Base-by-base conservation (phyloP, 2,113 vertebrate species). In the Mus musculus region DNA sequence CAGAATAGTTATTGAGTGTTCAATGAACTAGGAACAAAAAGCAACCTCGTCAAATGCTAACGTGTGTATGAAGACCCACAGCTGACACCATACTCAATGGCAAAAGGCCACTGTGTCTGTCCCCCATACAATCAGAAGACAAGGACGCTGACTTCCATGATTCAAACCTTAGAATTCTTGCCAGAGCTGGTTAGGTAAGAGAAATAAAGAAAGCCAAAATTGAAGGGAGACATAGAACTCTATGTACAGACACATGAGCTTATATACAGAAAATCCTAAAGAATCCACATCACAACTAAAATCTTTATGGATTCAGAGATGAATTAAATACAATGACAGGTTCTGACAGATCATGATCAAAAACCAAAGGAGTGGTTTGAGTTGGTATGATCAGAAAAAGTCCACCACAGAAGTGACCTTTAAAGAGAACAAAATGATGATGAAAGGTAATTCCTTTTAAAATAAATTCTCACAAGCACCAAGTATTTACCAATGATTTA, bases 151-250 rank as follows among this genome's bases (percentile, higher is more conserved):
- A 54, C 75, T 90, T 92, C 75, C 13, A 94, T 24, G 42, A 22
- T 77, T 72, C 76, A 87, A 28, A 46, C 89, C 46, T 52, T 69
- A 73, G 20, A 87, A 88, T 77, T 88, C 76, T 67, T 84, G 65
- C 56, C 39, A 93, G 49, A 81, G 65, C 24, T 16, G 90, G 75
- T 26, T 63, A 95, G 22, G 42, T 30, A 94, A 87, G 73, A 91
- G 82, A 84, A 59, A 54, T 80, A 89, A 72, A 87, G 22, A 42
- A 42, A 76, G 14, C 26, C 80, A 94, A 95, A 96, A 20, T 67
- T 42, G 26, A 93, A 95, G 59, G 22, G 36, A 89, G 94, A 90
- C 36, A 14, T 14, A 93, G 77, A 92, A 81, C 46, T 94, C 63
- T 63, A 78, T 54, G 14, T 59, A 88, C 49, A 93, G 75, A 94